Percentiles rank a stretch among this genome's conserved stretches.
Evolutionary conservation across 2,113 vertebrate species (phyloP).

Genomic region (Cepphus grylle): DNA sequence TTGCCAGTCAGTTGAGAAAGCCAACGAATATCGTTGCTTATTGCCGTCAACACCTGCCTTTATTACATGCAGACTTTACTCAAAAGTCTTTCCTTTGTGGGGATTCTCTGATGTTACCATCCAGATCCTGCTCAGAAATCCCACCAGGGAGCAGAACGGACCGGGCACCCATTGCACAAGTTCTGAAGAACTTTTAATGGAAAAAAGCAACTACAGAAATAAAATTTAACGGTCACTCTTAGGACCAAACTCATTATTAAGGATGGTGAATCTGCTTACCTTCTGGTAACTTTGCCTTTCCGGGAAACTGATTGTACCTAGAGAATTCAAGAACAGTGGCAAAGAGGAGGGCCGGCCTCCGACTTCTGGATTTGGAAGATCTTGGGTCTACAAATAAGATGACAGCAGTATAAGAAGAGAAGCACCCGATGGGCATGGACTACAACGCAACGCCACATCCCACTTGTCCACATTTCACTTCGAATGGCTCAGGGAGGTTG

Average conservation of each 20-base stretch:
- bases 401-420: neutral
- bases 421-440: neutral
- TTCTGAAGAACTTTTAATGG: neutral
- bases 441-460: rapidly evolving
- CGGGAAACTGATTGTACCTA: rapidly evolving
- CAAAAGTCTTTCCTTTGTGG: neutral
- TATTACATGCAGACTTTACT: neutral
- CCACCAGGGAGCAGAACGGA: neutral
- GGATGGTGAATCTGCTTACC: neutral
- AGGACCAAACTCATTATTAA: neutral
- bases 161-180: neutral
- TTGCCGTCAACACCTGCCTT: neutral
- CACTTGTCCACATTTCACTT: neutral
- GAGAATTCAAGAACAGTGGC: neutral
- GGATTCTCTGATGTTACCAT: neutral
- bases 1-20: neutral
- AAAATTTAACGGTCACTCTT: neutral
- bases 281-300: neutral
- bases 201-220: neutral
- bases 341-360: slow-evolving; percentile 32
- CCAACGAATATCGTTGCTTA: neutral
- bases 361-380: neutral
- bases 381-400: neutral
- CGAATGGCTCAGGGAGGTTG: neutral
- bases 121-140: neutral